Evolutionary conservation across 1,140 invertebrate species (phyloP).

Genomic region (Neotoxoptera formosana): DNA sequence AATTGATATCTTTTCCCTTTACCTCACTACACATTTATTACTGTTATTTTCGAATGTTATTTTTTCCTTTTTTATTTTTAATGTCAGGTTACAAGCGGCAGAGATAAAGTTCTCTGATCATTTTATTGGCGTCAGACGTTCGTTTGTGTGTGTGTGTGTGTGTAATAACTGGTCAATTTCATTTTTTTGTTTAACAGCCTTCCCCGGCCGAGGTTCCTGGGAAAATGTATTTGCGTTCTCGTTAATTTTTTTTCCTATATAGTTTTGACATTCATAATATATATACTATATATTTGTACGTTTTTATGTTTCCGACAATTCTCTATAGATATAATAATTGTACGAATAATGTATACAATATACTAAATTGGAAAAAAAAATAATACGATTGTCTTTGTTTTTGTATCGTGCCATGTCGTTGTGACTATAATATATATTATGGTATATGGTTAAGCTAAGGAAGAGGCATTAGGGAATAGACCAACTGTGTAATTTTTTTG

Average conservation of each 20-base stretch:
- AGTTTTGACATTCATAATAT: neutral
- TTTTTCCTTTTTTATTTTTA: slow-evolving; percentile 43
- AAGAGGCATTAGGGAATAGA: neutral
- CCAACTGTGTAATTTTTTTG: no score
- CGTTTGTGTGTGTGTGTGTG: neutral
- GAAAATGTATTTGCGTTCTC: slow-evolving; percentile 9
- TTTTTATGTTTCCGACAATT: slow-evolving; percentile 16
- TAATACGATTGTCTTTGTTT: neutral
- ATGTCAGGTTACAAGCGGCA: slow-evolving; percentile 54
- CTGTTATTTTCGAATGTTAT: slow-evolving; percentile 57
- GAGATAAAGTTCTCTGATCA: slow-evolving; percentile 57
- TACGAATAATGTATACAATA: neutral
- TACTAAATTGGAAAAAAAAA: neutral
- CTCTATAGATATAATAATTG: slow-evolving; percentile 9
- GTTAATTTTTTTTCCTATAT: neutral
- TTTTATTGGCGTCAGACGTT: slow-evolving; percentile 56
- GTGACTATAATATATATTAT: no score
- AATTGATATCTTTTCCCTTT: slow-evolving; percentile 55
- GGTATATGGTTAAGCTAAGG: neutral
- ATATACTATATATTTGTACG: neutral
- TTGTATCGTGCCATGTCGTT: neutral
- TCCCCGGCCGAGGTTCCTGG: slow-evolving; percentile 28
- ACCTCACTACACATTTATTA: slow-evolving; percentile 51
- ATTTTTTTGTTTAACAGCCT: slow-evolving; percentile 28
- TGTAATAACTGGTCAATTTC: slow-evolving; percentile 50